These are phyloP conservation scores for Periophthalmus modestus DNA, from an alignment of 2,113 vertebrate species.

Conservation along the genomic window DNA sequence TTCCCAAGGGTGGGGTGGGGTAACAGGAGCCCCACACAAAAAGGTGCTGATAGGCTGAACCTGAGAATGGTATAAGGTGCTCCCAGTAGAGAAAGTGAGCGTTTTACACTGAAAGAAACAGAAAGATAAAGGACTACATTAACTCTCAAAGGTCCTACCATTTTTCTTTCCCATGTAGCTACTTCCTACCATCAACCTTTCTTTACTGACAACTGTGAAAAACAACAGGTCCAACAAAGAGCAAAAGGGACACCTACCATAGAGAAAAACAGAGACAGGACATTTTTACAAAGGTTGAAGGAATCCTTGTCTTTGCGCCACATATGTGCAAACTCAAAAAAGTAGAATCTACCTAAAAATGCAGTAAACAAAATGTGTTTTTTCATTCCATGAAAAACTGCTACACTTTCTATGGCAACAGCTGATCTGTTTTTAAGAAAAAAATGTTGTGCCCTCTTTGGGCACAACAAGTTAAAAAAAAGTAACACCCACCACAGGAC, in stretches of 20 bases:
- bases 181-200: constrained; percentile 39
- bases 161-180: constrained; percentile 26
- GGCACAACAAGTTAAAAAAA: too few species aligned
- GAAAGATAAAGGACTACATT: constrained; percentile 59
- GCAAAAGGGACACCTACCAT: not conserved
- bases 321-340: too few species aligned
- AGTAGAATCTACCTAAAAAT: too few species aligned
- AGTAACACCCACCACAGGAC: not conserved
- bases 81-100: constrained; percentile 59
- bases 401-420: too few species aligned
- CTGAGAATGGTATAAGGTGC: constrained; percentile 68
- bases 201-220: constrained; percentile 34
- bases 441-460: too few species aligned
- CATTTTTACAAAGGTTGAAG: not conserved
- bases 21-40: constrained; percentile 71
- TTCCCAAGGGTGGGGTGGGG: constrained; percentile 72
- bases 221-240: constrained; percentile 16
- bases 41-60: constrained; percentile 72
- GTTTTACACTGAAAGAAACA: constrained; percentile 54
- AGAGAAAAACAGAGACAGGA: not conserved
- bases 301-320: not conserved
- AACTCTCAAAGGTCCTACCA: constrained; percentile 50
- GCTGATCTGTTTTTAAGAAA: too few species aligned
- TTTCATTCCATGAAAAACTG: too few species aligned
- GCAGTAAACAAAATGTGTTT: too few species aligned